Base-by-base conservation (phyloP, 1,140 invertebrate genomes). In the Lepidurus arcticus region DNA sequence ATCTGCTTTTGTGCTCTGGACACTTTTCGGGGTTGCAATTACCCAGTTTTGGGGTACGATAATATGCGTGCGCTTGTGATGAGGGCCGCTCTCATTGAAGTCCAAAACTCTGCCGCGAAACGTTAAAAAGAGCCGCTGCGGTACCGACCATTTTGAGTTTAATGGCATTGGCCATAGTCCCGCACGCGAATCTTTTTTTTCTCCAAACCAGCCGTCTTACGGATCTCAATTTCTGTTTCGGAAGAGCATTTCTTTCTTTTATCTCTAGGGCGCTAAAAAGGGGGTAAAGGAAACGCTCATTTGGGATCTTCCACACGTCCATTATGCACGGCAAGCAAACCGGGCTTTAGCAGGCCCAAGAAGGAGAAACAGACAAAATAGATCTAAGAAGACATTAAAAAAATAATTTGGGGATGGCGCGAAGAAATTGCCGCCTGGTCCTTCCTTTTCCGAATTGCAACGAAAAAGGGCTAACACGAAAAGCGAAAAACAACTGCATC, bases 21-120 rank as follows among this genome's bases (percentile, higher is more conserved):
- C 53, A 34, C 34, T 34, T 34, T 65, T 65, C 21, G 16, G 53
- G 53, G 53, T n/a, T 65, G 53, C 53, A 65, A 65, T 65, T 65
- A 65, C 53, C 53, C 16, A 21, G 34, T 34, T 34, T 65, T 65
- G n/a, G 53, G 53, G n/a, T 13, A 65, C 53, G 53, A 65, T 65
- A 65, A 65, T 65, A 65, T 65, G 53, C 53, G 53, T 65, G 53
- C 53, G 21, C n/a, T 65, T 65, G 53, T 65, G 53, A 65, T 65
- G 53, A 65, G 53, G 53, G 53, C n/a, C 53, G 53, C 53, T 65
- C 53, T 65, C 53, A 65, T 21, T 65, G n/a, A 65, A 65, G 53
- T 65, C 16, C 53, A 65, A 34, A 65, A n/a, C 53, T 21, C n/a
- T n/a, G 53, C 53, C 53, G 34, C 34, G 4, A 34, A 34, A 34